phyloP scores from a whole-genome alignment of 2,797 vertebrate species.

The Chaenodraco wilsoni region DNA sequence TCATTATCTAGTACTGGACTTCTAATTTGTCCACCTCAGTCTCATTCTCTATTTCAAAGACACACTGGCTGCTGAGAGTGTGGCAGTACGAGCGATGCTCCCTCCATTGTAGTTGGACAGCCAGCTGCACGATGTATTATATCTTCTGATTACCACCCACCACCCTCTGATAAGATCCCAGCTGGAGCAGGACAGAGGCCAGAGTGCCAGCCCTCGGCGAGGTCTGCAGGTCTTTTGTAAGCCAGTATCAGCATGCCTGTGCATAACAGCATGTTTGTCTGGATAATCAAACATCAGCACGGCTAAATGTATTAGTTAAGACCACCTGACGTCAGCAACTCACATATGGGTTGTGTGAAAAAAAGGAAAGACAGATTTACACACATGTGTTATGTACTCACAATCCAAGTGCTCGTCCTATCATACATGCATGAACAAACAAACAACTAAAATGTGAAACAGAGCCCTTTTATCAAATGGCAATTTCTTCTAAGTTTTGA shows the following conservation, averaged over 20 bases:
- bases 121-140: slow-evolving; percentile 81
- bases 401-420: not conserved
- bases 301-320: slow-evolving; percentile 14
- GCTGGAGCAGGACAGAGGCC: slow-evolving; percentile 59
- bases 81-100: slow-evolving; percentile 38
- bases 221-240: slow-evolving; percentile 42
- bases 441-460: not conserved
- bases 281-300: slow-evolving; percentile 27
- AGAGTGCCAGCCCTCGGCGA: slow-evolving; percentile 49
- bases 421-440: not conserved
- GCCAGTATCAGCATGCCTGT: slow-evolving; percentile 37
- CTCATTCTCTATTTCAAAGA: slow-evolving; percentile 77
- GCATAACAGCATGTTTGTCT: slow-evolving; percentile 34
- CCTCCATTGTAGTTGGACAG: slow-evolving; percentile 59
- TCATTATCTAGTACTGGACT: slow-evolving; percentile 53
- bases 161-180: slow-evolving; percentile 79
- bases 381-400: not conserved
- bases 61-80: slow-evolving; percentile 58
- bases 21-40: slow-evolving; percentile 56
- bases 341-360: not conserved
- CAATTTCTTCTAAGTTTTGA: not conserved
- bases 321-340: slow-evolving; percentile 20
- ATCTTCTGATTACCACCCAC: slow-evolving; percentile 83
- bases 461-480: not conserved
- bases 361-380: not conserved